Evolutionary conservation across 2,888 invertebrate genomes (phyloP).

Genomic region (Chrysolina americana): DNA sequence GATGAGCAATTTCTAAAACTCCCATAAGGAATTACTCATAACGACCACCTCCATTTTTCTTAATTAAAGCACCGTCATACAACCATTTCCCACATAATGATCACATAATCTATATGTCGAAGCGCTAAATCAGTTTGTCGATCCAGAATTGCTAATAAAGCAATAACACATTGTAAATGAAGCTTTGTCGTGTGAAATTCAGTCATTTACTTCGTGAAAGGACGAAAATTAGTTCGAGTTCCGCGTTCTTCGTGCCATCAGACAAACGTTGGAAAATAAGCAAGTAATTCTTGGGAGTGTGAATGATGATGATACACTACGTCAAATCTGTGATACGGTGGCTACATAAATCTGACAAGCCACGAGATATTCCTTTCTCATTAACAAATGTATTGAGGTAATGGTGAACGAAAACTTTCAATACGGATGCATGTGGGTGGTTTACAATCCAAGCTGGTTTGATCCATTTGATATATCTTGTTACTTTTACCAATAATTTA

Average conservation of each 20-base stretch:
- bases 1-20: not conserved
- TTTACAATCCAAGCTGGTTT: not conserved
- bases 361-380: not conserved
- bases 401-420: not conserved
- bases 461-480: too few species aligned
- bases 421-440: not conserved
- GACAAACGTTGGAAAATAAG: not conserved
- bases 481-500: too few species aligned
- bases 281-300: not conserved
- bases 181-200: conserved; percentile 40
- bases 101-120: conserved; percentile 27
- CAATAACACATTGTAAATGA: conserved; percentile 32
- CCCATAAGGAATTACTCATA: not conserved
- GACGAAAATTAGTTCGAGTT: conserved; percentile 46
- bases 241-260: conserved; percentile 44
- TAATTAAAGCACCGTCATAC: conserved; percentile 1
- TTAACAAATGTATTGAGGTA: not conserved
- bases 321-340: not conserved
- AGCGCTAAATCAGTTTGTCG: conserved; percentile 38
- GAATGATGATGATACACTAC: not conserved
- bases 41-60: not conserved
- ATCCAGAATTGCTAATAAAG: conserved; percentile 41
- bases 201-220: conserved; percentile 47
- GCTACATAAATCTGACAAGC: conserved; percentile 1
- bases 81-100: conserved; percentile 26